phyloP scores from a whole-genome alignment of 2,113 vertebrate genomes.

The Elgaria multicarinata region DNA sequence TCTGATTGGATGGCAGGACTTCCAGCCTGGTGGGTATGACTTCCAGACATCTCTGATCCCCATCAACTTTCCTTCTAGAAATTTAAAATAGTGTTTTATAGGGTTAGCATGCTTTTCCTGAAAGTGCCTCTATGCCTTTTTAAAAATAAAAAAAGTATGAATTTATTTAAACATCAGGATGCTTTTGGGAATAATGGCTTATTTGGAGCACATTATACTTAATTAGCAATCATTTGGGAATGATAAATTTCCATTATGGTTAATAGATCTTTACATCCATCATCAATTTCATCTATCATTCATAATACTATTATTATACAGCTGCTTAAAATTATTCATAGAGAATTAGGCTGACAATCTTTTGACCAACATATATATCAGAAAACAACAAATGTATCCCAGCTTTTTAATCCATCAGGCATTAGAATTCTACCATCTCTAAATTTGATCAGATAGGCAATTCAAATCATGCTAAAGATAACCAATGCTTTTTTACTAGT shows the following conservation, averaged over 20 bases:
- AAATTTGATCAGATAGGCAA: background rate
- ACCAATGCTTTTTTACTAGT: background rate
- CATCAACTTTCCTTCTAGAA: background rate
- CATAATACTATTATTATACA: background rate
- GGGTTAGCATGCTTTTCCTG: background rate
- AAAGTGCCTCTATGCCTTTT: background rate
- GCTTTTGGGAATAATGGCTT: background rate
- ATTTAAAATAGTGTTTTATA: background rate
- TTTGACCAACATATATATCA: background rate
- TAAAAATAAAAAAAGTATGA: background rate
- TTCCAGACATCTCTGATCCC: background rate
- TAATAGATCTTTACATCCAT: background rate
- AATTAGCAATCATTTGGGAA: conserved; percentile 8
- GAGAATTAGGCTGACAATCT: background rate
- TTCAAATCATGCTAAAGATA: background rate
- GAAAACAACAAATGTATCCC: background rate
- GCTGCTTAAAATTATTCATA: background rate
- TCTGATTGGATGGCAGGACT: background rate
- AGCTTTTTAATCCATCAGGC: background rate
- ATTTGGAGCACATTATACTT: background rate
- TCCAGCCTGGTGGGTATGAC: background rate
- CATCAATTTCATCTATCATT: background rate
- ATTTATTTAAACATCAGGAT: background rate
- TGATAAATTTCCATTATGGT: background rate
- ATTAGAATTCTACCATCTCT: background rate